phyloP scores from a whole-genome alignment of 2,888 invertebrate species.

The Ichneumoninae sp. region DNA sequence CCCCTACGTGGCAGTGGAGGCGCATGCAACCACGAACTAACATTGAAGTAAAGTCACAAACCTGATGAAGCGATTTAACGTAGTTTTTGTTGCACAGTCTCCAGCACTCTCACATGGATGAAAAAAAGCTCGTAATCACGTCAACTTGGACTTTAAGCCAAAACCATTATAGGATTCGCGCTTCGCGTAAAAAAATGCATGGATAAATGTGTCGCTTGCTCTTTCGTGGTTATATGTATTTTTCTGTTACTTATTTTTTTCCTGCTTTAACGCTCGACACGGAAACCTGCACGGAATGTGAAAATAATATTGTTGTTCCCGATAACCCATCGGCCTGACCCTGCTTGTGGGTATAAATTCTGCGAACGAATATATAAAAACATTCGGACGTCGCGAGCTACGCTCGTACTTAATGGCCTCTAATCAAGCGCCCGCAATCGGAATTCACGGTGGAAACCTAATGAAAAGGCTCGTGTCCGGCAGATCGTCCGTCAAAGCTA shows the following conservation, averaged over 20 bases:
- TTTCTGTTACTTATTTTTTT: no score
- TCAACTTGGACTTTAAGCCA: not conserved
- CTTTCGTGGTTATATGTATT: not conserved
- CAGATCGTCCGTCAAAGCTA: conserved; percentile 44
- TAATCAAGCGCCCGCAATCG: conserved; percentile 22
- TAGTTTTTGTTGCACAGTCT: not conserved
- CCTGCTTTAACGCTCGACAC: no score
- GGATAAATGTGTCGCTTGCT: not conserved
- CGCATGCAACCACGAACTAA: not conserved
- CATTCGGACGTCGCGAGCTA: not conserved
- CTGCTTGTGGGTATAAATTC: not conserved
- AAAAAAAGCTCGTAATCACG: not conserved
- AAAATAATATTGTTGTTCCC: not conserved
- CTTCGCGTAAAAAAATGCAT: not conserved
- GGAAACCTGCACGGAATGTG: no score
- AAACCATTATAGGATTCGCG: not conserved
- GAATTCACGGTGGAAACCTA: not conserved
- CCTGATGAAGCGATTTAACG: not conserved
- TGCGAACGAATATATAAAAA: not conserved
- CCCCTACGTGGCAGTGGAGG: conserved; percentile 1
- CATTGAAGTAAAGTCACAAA: conserved; percentile 1
- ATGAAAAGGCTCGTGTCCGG: conserved; percentile 22
- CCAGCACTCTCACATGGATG: not conserved
- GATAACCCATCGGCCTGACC: not conserved
- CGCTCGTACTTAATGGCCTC: not conserved